A percentile compares a stretch with the other conserved stretches of the same genome.
These are phyloP conservation scores for Suncus etruscus DNA, from an alignment of 2,113 vertebrate species.

Conservation along the genomic window DNA sequence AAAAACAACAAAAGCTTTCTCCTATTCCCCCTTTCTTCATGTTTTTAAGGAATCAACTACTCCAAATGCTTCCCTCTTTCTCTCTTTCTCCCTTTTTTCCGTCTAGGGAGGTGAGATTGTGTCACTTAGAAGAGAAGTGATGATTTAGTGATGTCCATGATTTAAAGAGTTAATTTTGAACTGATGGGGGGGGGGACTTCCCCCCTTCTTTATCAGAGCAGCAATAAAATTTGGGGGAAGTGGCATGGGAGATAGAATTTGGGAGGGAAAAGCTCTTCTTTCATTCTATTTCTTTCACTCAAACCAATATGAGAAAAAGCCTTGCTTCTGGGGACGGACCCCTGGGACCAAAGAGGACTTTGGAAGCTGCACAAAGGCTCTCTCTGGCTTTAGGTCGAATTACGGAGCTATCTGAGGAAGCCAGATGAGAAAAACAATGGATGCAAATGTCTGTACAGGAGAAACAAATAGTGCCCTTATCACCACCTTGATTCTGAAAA, in stretches of 20 bases:
- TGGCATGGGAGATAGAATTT: not conserved
- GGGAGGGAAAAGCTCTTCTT: not conserved
- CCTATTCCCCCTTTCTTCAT: no score
- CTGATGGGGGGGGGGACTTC: no score
- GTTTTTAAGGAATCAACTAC: no score
- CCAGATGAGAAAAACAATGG: constrained; percentile 23
- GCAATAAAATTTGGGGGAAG: not conserved
- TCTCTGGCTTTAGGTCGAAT: not conserved
- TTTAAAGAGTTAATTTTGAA: no score
- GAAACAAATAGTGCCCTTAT: not conserved
- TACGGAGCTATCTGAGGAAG: constrained; percentile 4
- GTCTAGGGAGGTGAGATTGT: no score
- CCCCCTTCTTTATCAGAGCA: not conserved
- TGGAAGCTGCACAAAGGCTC: not conserved
- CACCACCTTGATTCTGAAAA: constrained; percentile 27
- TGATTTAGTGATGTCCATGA: no score
- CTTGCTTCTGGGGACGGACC: not conserved
- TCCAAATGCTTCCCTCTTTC: no score
- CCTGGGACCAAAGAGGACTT: not conserved
- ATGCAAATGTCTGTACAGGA: not conserved
- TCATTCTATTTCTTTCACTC: not conserved
- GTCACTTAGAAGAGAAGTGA: not conserved
- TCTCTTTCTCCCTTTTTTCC: not conserved
- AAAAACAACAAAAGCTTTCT: no score
- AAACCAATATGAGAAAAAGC: constrained; percentile 17